A percentile compares a stretch with the other conserved stretches of the same genome.
These are phyloP conservation scores for Miniopterus natalensis DNA, from an alignment of 2,113 vertebrate species.

Conservation along the genomic window DNA sequence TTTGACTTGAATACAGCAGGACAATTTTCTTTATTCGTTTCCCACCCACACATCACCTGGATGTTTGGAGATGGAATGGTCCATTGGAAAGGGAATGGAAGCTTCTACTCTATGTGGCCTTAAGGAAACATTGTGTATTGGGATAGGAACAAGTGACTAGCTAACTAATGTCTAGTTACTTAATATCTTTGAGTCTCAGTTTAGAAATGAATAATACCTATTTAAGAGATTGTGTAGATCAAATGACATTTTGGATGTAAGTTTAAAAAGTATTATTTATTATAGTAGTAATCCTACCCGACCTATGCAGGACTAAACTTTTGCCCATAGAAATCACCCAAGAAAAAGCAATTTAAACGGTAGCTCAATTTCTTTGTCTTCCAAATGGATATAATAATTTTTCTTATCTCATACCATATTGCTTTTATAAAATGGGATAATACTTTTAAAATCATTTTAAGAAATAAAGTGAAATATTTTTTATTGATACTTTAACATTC, in stretches of 20 bases:
- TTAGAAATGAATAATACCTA: neutral
- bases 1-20: constrained; percentile 41
- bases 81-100: neutral
- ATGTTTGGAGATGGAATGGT: neutral
- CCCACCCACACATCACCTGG: neutral
- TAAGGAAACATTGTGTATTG: neutral
- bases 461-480: neutral
- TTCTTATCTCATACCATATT: neutral
- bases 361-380: neutral
- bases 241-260: neutral
- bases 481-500: constrained; percentile 23
- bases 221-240: neutral
- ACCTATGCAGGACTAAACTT: neutral
- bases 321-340: constrained; percentile 19
- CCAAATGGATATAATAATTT: neutral
- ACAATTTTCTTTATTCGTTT: constrained; percentile 18
- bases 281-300: neutral
- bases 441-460: constrained; percentile 14
- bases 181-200: neutral
- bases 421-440: neutral
- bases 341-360: neutral
- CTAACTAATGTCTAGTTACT: neutral
- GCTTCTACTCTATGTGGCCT: neutral
- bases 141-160: neutral
- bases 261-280: neutral